Percentiles rank a stretch among this genome's conserved stretches.
phyloP scores from a whole-genome alignment of 2,797 vertebrate species.

The Sciurus carolinensis region DNA sequence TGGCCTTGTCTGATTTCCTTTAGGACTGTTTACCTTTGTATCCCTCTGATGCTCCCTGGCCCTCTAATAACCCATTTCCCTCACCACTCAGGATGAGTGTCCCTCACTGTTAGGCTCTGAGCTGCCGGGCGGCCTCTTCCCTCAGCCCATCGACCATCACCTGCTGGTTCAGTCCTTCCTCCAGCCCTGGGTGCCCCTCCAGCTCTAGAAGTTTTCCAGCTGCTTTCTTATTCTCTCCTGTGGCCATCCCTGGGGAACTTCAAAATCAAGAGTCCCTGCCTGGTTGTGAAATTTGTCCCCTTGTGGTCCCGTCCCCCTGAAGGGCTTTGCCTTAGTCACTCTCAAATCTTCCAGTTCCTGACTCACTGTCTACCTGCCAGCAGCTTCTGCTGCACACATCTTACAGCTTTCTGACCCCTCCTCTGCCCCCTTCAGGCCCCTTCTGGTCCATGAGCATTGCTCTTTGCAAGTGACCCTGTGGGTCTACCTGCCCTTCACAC shows the following conservation, averaged over 20 bases:
- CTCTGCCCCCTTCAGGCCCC: neutral
- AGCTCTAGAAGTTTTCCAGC: neutral
- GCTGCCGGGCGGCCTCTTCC: no score
- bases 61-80: no score
- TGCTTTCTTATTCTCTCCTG: neutral
- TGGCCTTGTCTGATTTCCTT: neutral
- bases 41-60: neutral
- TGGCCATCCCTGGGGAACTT: neutral
- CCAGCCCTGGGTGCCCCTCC: neutral
- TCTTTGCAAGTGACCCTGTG: no score
- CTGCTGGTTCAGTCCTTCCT: neutral
- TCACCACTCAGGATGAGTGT: no score
- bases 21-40: neutral
- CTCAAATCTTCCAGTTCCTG: neutral
- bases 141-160: no score
- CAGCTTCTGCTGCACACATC: neutral
- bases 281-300: no score
- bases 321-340: fast-evolving
- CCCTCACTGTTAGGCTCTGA: neutral
- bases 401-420: neutral
- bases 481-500: neutral
- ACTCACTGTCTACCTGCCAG: neutral
- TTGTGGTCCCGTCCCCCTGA: no score
- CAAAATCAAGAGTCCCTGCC: neutral
- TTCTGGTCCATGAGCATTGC: neutral